Evolutionary conservation across 2,113 vertebrate species (phyloP).

Genomic region (Leptodactylus fuscus): DNA sequence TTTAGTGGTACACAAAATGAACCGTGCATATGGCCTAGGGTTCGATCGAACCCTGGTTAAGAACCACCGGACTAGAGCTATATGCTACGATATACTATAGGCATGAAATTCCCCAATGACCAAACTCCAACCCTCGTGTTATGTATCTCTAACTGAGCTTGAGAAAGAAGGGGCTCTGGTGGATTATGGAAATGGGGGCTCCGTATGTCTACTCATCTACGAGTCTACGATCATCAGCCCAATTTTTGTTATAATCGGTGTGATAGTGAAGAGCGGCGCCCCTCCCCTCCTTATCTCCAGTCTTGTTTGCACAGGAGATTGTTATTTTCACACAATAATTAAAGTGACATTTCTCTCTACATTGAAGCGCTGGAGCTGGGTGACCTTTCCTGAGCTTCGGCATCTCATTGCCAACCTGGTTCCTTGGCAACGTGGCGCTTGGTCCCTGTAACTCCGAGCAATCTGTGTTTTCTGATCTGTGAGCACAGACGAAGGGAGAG

Average conservation of each 20-base stretch:
- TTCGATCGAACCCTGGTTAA: too few relatives aligned
- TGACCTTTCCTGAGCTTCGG: slow-evolving; percentile 37
- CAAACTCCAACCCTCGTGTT: too few relatives aligned
- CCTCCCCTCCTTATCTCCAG: not conserved
- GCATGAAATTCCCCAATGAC: too few relatives aligned
- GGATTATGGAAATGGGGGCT: too few relatives aligned
- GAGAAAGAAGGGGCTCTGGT: not conserved
- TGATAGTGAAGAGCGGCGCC: not conserved
- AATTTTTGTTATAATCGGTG: not conserved
- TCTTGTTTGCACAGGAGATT: slow-evolving; percentile 42
- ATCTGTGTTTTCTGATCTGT: slow-evolving; percentile 24
- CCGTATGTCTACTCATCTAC: not conserved
- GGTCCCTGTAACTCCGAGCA: not conserved
- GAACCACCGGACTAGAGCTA: too few relatives aligned
- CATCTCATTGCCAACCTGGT: slow-evolving; percentile 31
- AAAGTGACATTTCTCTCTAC: slow-evolving; percentile 50
- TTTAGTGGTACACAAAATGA: too few relatives aligned
- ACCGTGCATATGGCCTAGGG: too few relatives aligned
- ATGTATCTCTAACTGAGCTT: not conserved
- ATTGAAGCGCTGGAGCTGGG: not conserved
- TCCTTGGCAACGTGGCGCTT: slow-evolving; percentile 36
- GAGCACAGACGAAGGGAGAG: not conserved
- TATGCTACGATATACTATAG: too few relatives aligned
- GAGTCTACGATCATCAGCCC: not conserved
- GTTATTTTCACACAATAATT: slow-evolving; percentile 37